A percentile compares a stretch with the other conserved stretches of the same genome.
Conservation (phyloP, 2,888 invertebrate genomes). For the Latrodectus elegans region DNA sequence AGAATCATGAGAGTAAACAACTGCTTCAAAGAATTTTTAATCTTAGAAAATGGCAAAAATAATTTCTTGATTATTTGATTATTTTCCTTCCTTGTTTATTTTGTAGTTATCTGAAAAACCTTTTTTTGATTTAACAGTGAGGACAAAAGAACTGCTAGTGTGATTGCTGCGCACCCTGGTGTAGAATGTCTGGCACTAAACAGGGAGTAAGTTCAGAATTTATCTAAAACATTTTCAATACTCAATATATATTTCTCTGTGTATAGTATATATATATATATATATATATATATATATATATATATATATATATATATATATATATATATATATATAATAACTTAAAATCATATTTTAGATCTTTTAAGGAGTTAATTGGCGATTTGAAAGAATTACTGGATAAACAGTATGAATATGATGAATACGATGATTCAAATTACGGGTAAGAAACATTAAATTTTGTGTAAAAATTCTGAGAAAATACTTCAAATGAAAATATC, state of each 20-base stretch:
- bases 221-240: too few relatives aligned
- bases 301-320: neutral
- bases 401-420: slow-evolving; percentile 85
- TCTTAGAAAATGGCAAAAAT: neutral
- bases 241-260: too few relatives aligned
- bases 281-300: neutral
- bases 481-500: neutral
- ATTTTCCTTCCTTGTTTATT: neutral
- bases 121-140: slow-evolving; percentile 76
- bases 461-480: neutral
- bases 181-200: slow-evolving; percentile 90
- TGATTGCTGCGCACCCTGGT: slow-evolving; percentile 88
- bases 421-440: slow-evolving; percentile 78
- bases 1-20: neutral
- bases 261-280: too few relatives aligned
- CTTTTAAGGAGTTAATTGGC: slow-evolving; percentile 90
- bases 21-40: neutral
- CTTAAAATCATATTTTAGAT: slow-evolving; percentile 73
- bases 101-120: slow-evolving; percentile 24
- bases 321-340: too few relatives aligned
- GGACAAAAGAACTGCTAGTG: slow-evolving; percentile 89
- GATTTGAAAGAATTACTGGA: slow-evolving; percentile 84
- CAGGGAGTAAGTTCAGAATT: slow-evolving; percentile 62
- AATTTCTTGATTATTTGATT: neutral
- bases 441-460: slow-evolving; percentile 14